phyloP scores from a whole-genome alignment of 1,140 invertebrate genomes.

The Drosophila bocki region DNA sequence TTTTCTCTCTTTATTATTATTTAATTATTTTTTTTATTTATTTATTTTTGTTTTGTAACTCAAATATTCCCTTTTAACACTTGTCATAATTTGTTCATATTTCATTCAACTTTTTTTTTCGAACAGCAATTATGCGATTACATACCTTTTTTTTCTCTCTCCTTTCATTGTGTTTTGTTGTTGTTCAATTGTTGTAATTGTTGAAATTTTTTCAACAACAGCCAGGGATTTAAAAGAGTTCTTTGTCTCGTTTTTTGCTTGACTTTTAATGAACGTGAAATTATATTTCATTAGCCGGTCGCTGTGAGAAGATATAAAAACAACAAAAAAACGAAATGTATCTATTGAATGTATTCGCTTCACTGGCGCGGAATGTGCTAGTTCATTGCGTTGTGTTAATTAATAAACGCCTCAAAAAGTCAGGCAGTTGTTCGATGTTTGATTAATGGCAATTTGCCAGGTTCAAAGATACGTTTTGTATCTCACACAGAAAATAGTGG shows the following conservation, averaged over 20 bases:
- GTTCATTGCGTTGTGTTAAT: slow-evolving; percentile 71
- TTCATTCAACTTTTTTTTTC: slow-evolving; percentile 23
- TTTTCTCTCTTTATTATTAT: not conserved
- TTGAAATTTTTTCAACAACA: slow-evolving; percentile 9
- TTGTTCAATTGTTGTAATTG: slow-evolving; percentile 18
- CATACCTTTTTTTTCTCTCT: slow-evolving; percentile 3
- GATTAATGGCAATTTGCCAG: slow-evolving; percentile 62
- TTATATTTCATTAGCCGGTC: slow-evolving; percentile 66
- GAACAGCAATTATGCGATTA: slow-evolving; percentile 54
- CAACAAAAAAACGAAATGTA: slow-evolving; percentile 48
- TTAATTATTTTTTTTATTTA: not conserved
- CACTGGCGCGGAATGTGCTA: slow-evolving; percentile 61
- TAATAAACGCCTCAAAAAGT: slow-evolving; percentile 43
- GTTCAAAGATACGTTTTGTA: slow-evolving; percentile 17
- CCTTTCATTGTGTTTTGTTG: not conserved
- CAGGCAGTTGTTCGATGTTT: slow-evolving; percentile 35
- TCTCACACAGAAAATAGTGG: slow-evolving; percentile 25
- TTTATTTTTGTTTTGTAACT: not conserved
- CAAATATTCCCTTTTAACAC: slow-evolving; percentile 45
- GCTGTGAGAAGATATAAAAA: slow-evolving; percentile 22
- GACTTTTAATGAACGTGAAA: slow-evolving; percentile 69
- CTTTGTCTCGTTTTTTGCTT: slow-evolving; percentile 20
- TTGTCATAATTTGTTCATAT: slow-evolving; percentile 52
- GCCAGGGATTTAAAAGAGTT: not conserved
- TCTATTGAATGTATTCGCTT: slow-evolving; percentile 40